These are phyloP conservation scores for Siniperca obscura DNA, from an alignment of 2,797 vertebrate species.

Conservation along the genomic window DNA sequence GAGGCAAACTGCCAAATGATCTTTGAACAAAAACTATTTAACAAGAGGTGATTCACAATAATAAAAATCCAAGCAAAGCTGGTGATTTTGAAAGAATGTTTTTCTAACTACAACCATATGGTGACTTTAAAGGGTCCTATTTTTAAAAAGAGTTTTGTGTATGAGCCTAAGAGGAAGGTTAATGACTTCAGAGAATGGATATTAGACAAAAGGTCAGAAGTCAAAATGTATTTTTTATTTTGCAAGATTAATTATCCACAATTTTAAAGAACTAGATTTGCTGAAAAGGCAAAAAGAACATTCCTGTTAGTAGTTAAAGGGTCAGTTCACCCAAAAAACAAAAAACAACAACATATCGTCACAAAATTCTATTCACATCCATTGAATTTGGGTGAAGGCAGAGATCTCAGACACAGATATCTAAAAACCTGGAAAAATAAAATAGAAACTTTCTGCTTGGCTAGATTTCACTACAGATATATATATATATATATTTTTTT, in stretches of 20 bases:
- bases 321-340: neutral
- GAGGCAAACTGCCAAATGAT: conserved; percentile 51
- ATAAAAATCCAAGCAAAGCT: conserved; percentile 47
- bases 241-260: neutral
- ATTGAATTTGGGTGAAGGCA: neutral
- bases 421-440: neutral
- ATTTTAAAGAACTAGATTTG: conserved; percentile 1
- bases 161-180: conserved; percentile 35
- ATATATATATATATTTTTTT: neutral
- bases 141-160: conserved; percentile 25
- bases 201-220: conserved; percentile 30
- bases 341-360: neutral
- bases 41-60: conserved; percentile 61
- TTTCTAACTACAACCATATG: conserved; percentile 59
- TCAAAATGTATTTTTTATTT: neutral
- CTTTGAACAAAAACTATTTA: conserved; percentile 50
- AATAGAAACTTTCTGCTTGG: neutral
- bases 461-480: neutral
- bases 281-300: neutral
- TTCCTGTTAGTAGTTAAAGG: neutral
- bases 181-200: conserved; percentile 55
- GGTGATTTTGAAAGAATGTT: conserved; percentile 47
- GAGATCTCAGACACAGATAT: neutral
- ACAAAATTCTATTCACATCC: neutral
- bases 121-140: conserved; percentile 32